Conservation (phyloP, 1,140 invertebrate genomes). For the Sycophila sp. region DNA sequence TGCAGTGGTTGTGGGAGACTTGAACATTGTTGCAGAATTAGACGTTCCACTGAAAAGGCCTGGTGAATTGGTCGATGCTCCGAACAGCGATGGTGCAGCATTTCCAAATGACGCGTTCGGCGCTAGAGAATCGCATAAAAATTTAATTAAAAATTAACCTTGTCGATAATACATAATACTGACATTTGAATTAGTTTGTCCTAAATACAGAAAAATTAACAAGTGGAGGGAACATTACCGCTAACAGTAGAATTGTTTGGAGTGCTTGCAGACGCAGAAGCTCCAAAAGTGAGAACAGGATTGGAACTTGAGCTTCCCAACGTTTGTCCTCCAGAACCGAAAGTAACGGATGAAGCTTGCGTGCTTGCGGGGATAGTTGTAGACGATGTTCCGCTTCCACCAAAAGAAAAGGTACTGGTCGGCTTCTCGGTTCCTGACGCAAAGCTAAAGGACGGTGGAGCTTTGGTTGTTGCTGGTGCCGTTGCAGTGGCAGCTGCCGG, state of each 20-base stretch:
- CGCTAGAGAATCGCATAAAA: background rate
- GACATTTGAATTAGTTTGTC: background rate
- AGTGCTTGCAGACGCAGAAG: constrained; percentile 21
- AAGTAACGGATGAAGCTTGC: constrained; percentile 15
- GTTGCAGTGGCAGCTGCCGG: background rate
- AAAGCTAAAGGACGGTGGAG: background rate
- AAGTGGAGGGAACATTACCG: background rate
- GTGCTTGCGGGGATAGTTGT: background rate
- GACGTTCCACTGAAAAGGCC: constrained; percentile 22
- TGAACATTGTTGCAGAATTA: background rate
- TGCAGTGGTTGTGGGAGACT: constrained; percentile 8
- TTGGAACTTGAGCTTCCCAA: background rate
- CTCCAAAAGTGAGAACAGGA: constrained; percentile 22
- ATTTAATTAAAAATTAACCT: too few relatives aligned
- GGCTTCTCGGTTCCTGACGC: background rate
- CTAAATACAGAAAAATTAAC: background rate
- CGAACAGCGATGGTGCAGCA: constrained; percentile 13
- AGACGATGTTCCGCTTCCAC: background rate
- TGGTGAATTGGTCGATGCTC: constrained; percentile 20
- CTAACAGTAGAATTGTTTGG: background rate
- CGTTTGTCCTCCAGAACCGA: constrained; percentile 13
- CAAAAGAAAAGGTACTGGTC: background rate
- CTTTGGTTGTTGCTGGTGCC: background rate
- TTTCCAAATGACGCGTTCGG: constrained; percentile 31
- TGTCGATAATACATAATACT: too few relatives aligned